Percentiles rank a stretch among this genome's conserved stretches.
These are phyloP conservation scores for Cryptoprocta ferox DNA, from an alignment of 2,797 vertebrate genomes.

Conservation along the genomic window DNA sequence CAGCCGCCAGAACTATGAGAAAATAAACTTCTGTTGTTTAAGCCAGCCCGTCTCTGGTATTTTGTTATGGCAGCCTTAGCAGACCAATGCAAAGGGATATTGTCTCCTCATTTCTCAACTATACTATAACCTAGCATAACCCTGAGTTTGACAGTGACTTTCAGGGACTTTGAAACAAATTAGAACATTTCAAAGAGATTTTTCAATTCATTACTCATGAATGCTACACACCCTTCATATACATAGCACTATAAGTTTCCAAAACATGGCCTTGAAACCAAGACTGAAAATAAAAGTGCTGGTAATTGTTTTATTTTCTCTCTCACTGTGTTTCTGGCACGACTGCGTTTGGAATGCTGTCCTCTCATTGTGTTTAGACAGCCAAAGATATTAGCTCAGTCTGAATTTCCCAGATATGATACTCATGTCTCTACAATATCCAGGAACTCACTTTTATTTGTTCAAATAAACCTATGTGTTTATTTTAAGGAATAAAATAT, in stretches of 20 bases:
- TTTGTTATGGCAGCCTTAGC: not conserved
- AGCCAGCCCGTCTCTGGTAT: not conserved
- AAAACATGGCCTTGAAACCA: constrained; percentile 70
- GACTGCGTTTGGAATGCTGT: constrained; percentile 65
- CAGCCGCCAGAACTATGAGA: not conserved
- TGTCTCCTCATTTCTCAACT: not conserved
- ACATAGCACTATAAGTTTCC: not conserved
- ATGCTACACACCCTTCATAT: not conserved
- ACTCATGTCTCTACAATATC: not conserved
- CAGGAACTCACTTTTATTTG: constrained; percentile 63
- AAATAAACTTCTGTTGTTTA: not conserved
- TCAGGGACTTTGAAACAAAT: not conserved
- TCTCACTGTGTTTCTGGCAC: constrained; percentile 30
- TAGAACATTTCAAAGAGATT: not conserved
- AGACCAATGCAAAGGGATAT: not conserved
- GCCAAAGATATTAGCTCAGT: constrained; percentile 49
- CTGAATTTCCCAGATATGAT: constrained; percentile 67
- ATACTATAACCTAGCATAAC: not conserved
- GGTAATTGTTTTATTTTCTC: constrained; percentile 44
- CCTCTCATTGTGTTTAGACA: constrained; percentile 74
- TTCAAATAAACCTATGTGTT: constrained; percentile 67
- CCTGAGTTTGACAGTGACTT: not conserved
- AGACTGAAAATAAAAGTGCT: constrained; percentile 66
- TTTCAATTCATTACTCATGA: constrained; percentile 1
- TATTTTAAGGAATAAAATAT: constrained; percentile 61